Evolutionary conservation across 2,797 vertebrate species (phyloP).

Genomic region (Telmatherina bonti): DNA sequence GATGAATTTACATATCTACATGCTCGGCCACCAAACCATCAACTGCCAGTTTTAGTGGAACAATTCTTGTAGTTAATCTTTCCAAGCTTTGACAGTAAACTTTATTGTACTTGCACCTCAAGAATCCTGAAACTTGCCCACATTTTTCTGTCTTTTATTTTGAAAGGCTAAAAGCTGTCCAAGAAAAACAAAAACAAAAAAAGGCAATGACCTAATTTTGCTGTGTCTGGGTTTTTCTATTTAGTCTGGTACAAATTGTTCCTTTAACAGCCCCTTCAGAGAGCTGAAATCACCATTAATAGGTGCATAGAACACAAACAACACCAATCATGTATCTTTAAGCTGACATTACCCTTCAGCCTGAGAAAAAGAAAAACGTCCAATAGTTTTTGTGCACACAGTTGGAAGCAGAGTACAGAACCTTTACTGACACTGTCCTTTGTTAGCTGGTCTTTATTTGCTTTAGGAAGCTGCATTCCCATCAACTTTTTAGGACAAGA

Average conservation of each 20-base stretch:
- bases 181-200: too few relatives aligned
- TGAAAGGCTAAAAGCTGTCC: conserved; percentile 9
- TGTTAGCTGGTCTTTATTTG: conserved; percentile 9
- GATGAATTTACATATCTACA: too few relatives aligned
- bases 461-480: neutral
- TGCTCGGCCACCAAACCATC: too few relatives aligned
- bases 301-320: conserved; percentile 10
- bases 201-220: conserved; percentile 30
- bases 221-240: conserved; percentile 25
- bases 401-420: neutral
- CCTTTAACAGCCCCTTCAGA: conserved; percentile 30
- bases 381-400: neutral
- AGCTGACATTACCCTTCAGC: conserved; percentile 15
- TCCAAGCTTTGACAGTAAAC: too few relatives aligned
- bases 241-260: conserved; percentile 26
- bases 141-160: neutral
- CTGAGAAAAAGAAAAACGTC: conserved; percentile 23
- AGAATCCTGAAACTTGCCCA: too few relatives aligned
- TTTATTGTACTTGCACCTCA: too few relatives aligned
- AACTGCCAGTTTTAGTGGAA: too few relatives aligned
- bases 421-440: neutral
- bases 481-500: neutral
- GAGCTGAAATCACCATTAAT: conserved; percentile 12
- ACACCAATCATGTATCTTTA: conserved; percentile 24
- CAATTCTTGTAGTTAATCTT: too few relatives aligned